These are phyloP conservation scores for Callorhinus ursinus DNA, from an alignment of 2,113 vertebrate species.

Conservation along the genomic window DNA sequence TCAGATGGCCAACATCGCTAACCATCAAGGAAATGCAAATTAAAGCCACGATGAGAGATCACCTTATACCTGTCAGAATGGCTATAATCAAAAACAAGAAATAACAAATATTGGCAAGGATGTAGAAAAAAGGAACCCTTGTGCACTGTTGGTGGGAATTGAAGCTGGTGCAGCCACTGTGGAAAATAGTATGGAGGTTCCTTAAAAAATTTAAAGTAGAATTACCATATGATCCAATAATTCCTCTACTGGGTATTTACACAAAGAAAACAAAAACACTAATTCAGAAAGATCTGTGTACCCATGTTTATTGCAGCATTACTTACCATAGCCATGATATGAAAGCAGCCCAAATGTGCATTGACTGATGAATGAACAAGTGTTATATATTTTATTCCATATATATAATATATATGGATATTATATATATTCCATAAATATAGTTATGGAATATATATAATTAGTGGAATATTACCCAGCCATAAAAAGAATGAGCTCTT, in stretches of 20 bases:
- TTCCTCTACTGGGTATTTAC: neutral
- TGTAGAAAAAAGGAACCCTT: neutral
- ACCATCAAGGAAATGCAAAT: neutral
- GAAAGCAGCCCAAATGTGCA: neutral
- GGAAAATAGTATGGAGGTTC: neutral
- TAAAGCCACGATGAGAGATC: neutral
- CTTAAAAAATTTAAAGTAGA: neutral
- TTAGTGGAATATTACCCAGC: neutral
- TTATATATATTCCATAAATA: neutral
- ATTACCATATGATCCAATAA: neutral
- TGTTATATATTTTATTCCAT: neutral
- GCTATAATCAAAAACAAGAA: neutral
- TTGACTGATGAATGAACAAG: neutral
- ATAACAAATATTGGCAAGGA: neutral
- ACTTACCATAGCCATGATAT: neutral
- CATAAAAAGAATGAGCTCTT: neutral
- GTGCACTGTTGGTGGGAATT: neutral
- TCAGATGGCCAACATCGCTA: neutral
- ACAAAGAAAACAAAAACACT: neutral
- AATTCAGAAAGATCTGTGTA: neutral
- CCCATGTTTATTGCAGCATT: neutral
- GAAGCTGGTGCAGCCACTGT: neutral
- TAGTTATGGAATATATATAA: no score
- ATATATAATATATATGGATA: neutral
- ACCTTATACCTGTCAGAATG: neutral